phyloP scores from a whole-genome alignment of 2,888 invertebrate genomes.

The Phragmatobia fuliginosa region DNA sequence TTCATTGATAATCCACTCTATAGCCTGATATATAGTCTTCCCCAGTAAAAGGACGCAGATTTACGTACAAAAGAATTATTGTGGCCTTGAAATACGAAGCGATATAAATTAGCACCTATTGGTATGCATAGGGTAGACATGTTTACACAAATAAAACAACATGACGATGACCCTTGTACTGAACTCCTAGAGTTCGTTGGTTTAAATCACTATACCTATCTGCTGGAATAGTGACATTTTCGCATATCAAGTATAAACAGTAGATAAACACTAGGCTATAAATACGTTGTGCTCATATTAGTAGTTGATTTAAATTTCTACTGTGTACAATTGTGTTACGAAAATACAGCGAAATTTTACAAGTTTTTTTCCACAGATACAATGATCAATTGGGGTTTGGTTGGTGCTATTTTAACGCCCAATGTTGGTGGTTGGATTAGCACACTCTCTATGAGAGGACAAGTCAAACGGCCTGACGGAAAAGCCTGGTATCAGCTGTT shows the following conservation, averaged over 20 bases:
- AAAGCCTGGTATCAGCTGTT: constrained; percentile 90
- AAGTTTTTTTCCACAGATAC: not conserved
- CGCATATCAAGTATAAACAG: not conserved
- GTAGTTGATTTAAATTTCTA: not conserved
- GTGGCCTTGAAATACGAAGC: not conserved
- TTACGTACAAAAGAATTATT: not conserved
- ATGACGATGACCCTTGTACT: not conserved
- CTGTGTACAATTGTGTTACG: not conserved
- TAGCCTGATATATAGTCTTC: too few relatives aligned
- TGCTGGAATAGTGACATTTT: not conserved
- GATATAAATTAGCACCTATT: not conserved
- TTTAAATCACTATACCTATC: not conserved
- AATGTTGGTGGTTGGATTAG: constrained; percentile 12
- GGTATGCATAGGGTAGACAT: not conserved
- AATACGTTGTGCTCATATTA: not conserved
- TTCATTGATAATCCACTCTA: too few relatives aligned
- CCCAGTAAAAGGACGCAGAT: too few relatives aligned
- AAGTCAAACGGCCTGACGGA: constrained; percentile 79
- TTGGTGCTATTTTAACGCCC: constrained; percentile 1
- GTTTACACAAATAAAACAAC: not conserved
- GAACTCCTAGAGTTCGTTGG: not conserved
- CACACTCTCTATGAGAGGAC: constrained; percentile 39
- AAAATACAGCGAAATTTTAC: not conserved
- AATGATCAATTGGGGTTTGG: constrained; percentile 9
- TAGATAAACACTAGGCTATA: not conserved